Evolutionary conservation across 2,888 invertebrate species (phyloP).

Genomic region (Limnephilus marmoratus): DNA sequence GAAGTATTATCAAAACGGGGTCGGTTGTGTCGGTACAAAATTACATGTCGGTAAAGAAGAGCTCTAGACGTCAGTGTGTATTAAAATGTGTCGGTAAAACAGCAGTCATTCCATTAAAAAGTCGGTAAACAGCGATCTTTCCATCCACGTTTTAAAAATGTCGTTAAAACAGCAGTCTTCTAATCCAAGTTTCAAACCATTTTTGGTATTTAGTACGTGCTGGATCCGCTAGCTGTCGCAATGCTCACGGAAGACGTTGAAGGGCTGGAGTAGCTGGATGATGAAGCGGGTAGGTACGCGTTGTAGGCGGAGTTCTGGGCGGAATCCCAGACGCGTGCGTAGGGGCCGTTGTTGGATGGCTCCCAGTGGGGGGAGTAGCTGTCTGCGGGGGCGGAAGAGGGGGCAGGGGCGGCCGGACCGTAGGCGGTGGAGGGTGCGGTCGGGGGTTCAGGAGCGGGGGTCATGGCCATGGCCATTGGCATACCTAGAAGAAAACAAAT

Average conservation of each 20-base stretch:
- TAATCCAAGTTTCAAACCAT: constrained; percentile 38
- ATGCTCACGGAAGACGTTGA: constrained; percentile 69
- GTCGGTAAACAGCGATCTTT: background rate
- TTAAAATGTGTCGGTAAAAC: constrained; percentile 15
- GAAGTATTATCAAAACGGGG: constrained; percentile 4
- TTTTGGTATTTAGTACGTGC: constrained; percentile 54
- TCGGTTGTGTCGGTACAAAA: constrained; percentile 20
- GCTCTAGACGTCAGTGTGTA: background rate
- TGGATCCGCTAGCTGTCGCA: constrained; percentile 64
- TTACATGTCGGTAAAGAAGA: constrained; percentile 20
- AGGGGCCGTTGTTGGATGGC: constrained; percentile 84
- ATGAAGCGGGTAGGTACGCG: constrained; percentile 83
- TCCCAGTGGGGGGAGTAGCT: constrained; percentile 87
- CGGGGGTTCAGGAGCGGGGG: constrained; percentile 75
- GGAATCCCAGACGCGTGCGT: constrained; percentile 86
- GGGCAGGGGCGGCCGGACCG: constrained; percentile 81
- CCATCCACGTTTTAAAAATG: background rate
- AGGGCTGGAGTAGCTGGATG: constrained; percentile 75
- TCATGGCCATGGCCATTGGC: constrained; percentile 82
- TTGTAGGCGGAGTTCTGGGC: constrained; percentile 83
- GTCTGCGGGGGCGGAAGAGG: constrained; percentile 79
- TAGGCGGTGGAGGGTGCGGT: constrained; percentile 81
- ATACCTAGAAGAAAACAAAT: constrained; percentile 75
- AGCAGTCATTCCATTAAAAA: too few relatives aligned
- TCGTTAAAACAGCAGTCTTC: constrained; percentile 8